These are phyloP conservation scores for Cettia cetti DNA, from an alignment of 2,113 vertebrate species.

Conservation along the genomic window DNA sequence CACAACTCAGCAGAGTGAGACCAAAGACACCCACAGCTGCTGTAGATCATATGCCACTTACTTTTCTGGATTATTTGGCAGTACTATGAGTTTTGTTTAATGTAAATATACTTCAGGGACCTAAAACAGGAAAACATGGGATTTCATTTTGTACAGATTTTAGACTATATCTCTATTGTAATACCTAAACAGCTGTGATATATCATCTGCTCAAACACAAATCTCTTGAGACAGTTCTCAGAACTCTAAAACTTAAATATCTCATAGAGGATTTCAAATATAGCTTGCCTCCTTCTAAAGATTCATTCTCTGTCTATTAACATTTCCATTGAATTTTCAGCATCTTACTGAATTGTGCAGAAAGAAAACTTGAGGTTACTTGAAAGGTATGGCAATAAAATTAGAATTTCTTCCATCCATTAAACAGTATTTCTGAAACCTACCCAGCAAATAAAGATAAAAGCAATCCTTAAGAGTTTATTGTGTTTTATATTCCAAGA, in stretches of 20 bases:
- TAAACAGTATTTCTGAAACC: not conserved
- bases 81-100: conserved; percentile 19
- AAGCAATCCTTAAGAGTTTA: not conserved
- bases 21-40: conserved; percentile 33
- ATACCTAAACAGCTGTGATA: conserved; percentile 34
- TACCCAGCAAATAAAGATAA: not conserved
- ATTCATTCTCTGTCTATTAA: not conserved
- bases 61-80: conserved; percentile 38
- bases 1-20: not conserved
- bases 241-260: not conserved
- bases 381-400: not conserved
- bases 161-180: not conserved
- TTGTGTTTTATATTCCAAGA: not conserved
- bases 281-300: not conserved
- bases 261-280: not conserved
- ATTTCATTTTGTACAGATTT: conserved; percentile 14
- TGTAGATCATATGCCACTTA: conserved; percentile 25
- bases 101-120: conserved; percentile 42
- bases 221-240: conserved; percentile 1
- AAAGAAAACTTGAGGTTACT: not conserved
- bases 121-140: conserved; percentile 27
- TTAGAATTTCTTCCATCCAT: not conserved
- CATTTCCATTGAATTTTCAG: not conserved
- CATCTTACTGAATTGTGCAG: not conserved
- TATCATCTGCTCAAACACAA: not conserved